These are phyloP conservation scores for Cerastis rubricosa DNA, from an alignment of 2,888 invertebrate genomes.

Conservation along the genomic window DNA sequence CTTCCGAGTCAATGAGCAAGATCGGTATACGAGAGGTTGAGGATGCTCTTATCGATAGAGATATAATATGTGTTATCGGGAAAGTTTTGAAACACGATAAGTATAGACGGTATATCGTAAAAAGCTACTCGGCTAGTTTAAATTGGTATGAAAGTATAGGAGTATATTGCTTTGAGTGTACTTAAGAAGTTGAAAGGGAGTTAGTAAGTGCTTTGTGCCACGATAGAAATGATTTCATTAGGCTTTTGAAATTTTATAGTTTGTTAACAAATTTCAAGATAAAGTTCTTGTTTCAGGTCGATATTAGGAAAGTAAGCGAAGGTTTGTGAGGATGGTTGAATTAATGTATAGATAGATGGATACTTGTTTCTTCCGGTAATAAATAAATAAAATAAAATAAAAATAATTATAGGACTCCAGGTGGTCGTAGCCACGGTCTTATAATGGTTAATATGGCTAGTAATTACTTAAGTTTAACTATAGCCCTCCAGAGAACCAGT, in stretches of 20 bases:
- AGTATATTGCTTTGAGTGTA: background rate
- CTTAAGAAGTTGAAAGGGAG: background rate
- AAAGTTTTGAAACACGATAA: conserved; percentile 7
- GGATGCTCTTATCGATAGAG: conserved; percentile 23
- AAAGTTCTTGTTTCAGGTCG: background rate
- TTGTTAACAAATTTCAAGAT: background rate
- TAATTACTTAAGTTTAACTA: no score
- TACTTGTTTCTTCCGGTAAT: no score
- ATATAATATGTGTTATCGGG: conserved; percentile 26
- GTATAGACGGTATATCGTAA: background rate
- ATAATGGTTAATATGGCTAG: no score
- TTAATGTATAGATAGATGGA: no score
- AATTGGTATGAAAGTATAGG: background rate
- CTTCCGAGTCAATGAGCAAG: conserved; percentile 64
- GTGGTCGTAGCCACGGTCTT: no score
- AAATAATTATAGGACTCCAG: no score
- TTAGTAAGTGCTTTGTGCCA: background rate
- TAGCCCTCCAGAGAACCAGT: no score
- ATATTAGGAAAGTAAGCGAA: no score
- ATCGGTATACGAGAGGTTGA: conserved; percentile 41
- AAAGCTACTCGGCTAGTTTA: background rate
- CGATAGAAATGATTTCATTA: background rate
- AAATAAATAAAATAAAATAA: no score
- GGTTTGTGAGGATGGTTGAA: no score
- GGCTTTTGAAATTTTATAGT: background rate